phyloP scores from a whole-genome alignment of 1,140 invertebrate species.

The Cardiocondyla obscurior region DNA sequence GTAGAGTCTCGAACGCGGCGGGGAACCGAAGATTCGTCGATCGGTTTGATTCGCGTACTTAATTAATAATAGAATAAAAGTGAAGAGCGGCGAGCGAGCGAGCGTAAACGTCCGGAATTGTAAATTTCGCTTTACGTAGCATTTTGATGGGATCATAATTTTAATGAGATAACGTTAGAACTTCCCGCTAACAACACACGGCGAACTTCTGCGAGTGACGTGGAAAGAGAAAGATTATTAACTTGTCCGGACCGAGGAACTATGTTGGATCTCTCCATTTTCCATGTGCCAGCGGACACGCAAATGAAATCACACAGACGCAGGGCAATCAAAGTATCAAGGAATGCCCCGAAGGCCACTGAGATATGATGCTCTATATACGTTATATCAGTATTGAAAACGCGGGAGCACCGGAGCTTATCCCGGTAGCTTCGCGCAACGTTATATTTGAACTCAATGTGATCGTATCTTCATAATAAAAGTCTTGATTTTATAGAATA shows the following conservation, averaged over 20 bases:
- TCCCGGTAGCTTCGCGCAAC: neutral
- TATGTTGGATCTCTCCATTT: constrained; percentile 60
- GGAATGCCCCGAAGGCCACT: neutral
- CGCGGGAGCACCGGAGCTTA: neutral
- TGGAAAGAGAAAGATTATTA: constrained; percentile 68
- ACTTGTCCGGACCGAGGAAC: constrained; percentile 60
- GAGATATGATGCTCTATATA: constrained; percentile 25
- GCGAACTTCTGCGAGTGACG: constrained; percentile 64
- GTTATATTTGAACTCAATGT: neutral
- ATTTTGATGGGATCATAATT: constrained; percentile 38
- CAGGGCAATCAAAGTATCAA: constrained; percentile 66
- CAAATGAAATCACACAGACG: constrained; percentile 63
- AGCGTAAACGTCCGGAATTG: neutral
- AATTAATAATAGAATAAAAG: neutral
- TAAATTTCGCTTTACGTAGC: constrained; percentile 22
- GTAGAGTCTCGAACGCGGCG: too few species aligned
- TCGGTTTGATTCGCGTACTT: neutral
- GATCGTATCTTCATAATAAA: neutral
- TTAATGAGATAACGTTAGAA: constrained; percentile 53
- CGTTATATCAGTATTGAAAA: constrained; percentile 38
- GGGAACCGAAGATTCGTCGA: constrained; percentile 44
- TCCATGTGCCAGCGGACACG: constrained; percentile 58
- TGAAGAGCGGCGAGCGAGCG: neutral
- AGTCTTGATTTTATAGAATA: neutral
- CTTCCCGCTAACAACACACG: constrained; percentile 37